Evolutionary conservation across 1,140 invertebrate species (phyloP).

Genomic region (Atta texana): DNA sequence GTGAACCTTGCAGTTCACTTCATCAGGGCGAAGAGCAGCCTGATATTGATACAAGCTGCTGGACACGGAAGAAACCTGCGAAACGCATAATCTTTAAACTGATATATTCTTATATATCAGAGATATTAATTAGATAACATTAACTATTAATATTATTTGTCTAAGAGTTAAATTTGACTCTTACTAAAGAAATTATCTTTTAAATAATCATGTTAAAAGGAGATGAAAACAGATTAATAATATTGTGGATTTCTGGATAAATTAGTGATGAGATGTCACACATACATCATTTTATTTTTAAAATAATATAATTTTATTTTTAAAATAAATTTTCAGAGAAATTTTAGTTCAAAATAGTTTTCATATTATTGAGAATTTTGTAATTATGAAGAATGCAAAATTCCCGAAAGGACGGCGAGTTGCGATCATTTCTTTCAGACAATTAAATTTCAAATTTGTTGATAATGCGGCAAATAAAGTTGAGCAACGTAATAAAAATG

Average conservation of each 20-base stretch:
- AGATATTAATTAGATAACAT: neutral
- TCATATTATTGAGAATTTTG: neutral
- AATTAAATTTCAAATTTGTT: conserved; percentile 66
- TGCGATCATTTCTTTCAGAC: conserved; percentile 52
- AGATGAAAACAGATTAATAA: conserved; percentile 19
- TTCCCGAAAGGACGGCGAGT: conserved; percentile 7
- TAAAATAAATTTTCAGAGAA: neutral
- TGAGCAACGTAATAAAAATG: conserved; percentile 69
- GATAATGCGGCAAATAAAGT: conserved; percentile 41
- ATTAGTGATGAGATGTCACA: neutral
- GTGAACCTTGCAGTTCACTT: too few species aligned
- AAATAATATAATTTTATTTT: neutral
- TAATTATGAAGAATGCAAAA: conserved; percentile 13
- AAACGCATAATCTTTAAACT: neutral
- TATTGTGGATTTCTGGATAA: neutral
- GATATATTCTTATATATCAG: too few species aligned
- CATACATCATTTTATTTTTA: neutral
- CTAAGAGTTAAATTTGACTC: neutral
- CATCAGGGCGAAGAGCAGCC: too few species aligned
- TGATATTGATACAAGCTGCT: too few species aligned
- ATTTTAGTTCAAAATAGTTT: neutral
- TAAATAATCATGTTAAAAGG: neutral
- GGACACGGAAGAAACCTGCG: too few species aligned
- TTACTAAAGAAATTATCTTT: neutral
- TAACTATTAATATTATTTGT: conserved; percentile 18